Percentiles rank a stretch among this genome's conserved stretches.
phyloP scores from a whole-genome alignment of 2,797 vertebrate genomes.

The Rhodeus uyekii region DNA sequence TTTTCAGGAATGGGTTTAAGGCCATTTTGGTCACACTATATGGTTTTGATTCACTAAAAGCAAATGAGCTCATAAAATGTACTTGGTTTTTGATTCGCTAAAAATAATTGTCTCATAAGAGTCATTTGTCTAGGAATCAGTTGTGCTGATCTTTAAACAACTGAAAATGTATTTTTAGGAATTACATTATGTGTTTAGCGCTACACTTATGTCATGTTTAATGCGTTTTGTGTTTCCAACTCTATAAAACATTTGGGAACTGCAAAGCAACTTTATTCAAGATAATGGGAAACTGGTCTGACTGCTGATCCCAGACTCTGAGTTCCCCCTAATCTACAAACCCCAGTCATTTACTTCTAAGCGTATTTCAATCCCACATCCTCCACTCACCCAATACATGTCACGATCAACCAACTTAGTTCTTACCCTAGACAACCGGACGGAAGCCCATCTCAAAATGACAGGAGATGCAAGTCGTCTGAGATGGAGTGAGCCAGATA shows the following conservation, averaged over 20 bases:
- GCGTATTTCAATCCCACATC: slow-evolving; percentile 39
- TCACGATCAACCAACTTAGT: slow-evolving; percentile 13
- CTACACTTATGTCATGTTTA: background rate
- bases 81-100: background rate
- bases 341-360: slow-evolving; percentile 23
- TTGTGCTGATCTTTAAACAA: background rate
- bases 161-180: background rate
- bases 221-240: background rate
- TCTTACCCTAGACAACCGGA: background rate
- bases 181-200: background rate
- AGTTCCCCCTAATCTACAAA: slow-evolving; percentile 46
- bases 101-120: background rate
- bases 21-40: background rate
- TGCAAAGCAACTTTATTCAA: background rate
- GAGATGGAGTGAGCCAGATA: slow-evolving; percentile 52
- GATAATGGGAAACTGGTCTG: slow-evolving; percentile 58
- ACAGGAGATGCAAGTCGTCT: background rate
- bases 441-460: slow-evolving; percentile 10
- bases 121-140: background rate
- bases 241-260: background rate
- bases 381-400: slow-evolving; percentile 20
- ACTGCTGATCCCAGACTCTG: slow-evolving; percentile 62
- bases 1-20: background rate
- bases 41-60: background rate
- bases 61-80: too few species aligned